phyloP scores from a whole-genome alignment of 2,888 invertebrate species.

The Deilephila elpenor region DNA sequence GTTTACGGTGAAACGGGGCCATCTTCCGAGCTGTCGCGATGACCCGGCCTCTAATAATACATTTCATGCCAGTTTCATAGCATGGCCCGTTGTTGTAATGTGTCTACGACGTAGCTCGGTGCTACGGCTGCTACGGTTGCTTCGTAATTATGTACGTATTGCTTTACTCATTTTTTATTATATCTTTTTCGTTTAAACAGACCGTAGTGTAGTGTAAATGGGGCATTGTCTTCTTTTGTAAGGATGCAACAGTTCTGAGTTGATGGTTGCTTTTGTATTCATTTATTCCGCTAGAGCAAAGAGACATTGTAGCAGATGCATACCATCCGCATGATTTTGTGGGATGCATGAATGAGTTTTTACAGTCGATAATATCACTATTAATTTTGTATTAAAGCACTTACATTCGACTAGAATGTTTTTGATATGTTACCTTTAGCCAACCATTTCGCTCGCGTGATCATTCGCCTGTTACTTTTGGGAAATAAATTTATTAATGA shows the following conservation, averaged over 20 bases:
- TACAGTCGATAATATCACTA: neutral
- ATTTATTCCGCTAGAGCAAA: slow-evolving; percentile 10
- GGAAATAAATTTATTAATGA: neutral
- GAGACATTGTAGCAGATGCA: neutral
- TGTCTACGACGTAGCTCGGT: slow-evolving; percentile 53
- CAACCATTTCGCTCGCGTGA: neutral
- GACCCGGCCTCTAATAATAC: slow-evolving; percentile 68
- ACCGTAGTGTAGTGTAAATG: slow-evolving; percentile 19
- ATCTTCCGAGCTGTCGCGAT: slow-evolving; percentile 62
- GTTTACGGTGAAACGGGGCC: slow-evolving; percentile 62
- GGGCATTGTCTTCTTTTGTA: slow-evolving; percentile 17
- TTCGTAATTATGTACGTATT: slow-evolving; percentile 34
- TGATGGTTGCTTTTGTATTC: slow-evolving; percentile 19
- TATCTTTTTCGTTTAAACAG: slow-evolving; percentile 1
- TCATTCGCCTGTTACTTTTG: neutral
- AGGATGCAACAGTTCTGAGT: slow-evolving; percentile 14
- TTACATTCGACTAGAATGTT: neutral
- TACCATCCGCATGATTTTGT: neutral
- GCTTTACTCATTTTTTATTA: slow-evolving; percentile 24
- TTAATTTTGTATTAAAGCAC: neutral
- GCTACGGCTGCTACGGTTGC: slow-evolving; percentile 44
- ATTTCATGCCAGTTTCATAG: slow-evolving; percentile 54
- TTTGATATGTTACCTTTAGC: neutral
- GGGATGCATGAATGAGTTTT: neutral
- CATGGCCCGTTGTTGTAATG: slow-evolving; percentile 49